These are phyloP conservation scores for Brenthis ino DNA, from an alignment of 2,888 invertebrate species.

Conservation along the genomic window DNA sequence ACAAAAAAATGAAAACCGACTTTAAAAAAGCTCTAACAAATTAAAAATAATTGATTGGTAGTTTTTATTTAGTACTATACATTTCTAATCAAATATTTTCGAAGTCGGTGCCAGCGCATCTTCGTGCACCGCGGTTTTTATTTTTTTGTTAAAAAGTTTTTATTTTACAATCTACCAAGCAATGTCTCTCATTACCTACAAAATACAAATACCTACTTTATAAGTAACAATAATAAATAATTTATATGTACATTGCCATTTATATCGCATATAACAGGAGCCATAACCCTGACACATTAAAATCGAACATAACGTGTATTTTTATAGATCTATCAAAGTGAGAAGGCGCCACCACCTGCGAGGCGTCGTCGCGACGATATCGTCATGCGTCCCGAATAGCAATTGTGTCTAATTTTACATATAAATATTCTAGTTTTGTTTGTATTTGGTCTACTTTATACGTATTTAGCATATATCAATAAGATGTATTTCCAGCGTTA, in stretches of 20 bases:
- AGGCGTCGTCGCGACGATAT: slow-evolving; percentile 36
- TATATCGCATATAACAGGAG: background rate
- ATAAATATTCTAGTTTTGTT: slow-evolving; percentile 8
- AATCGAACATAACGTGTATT: slow-evolving; percentile 23
- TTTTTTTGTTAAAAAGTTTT: too few relatives aligned
- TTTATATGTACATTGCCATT: background rate
- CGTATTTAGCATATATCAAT: background rate
- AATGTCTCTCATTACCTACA: too few relatives aligned
- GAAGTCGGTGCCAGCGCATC: too few relatives aligned
- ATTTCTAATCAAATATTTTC: too few relatives aligned
- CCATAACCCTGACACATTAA: slow-evolving; percentile 32
- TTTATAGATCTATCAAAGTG: slow-evolving; percentile 28
- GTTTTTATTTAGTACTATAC: too few relatives aligned
- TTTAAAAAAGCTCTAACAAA: too few relatives aligned
- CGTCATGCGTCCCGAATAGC: slow-evolving; percentile 32
- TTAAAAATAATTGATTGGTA: too few relatives aligned
- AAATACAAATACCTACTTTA: background rate
- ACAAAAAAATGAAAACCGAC: too few relatives aligned
- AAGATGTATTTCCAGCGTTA: background rate
- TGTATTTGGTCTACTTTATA: slow-evolving; percentile 1
- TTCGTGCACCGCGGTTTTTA: too few relatives aligned
- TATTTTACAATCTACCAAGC: too few relatives aligned
- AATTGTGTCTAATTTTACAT: slow-evolving; percentile 27
- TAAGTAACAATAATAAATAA: background rate
- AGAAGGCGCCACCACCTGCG: slow-evolving; percentile 28